These are phyloP conservation scores for Phyto melanocephala DNA, from an alignment of 2,888 invertebrate species.

Conservation along the genomic window DNA sequence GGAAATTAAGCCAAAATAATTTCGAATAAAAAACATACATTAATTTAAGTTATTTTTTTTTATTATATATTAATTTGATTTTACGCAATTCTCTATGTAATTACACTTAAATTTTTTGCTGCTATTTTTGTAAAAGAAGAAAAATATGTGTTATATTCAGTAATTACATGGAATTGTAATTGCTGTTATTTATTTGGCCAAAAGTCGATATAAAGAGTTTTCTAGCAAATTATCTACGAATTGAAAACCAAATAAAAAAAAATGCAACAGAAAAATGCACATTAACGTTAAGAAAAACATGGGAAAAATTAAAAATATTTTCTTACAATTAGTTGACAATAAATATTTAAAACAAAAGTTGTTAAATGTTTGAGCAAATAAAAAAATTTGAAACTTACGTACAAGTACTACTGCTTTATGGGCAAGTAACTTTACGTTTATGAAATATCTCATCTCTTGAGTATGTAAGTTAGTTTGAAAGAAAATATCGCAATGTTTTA, in stretches of 20 bases:
- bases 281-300: background rate
- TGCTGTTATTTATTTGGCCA: conserved; percentile 11
- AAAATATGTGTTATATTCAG: background rate
- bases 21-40: background rate
- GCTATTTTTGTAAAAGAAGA: background rate
- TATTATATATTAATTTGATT: conserved; percentile 14
- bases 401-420: too few relatives aligned
- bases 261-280: background rate
- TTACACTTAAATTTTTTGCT: conserved; percentile 10
- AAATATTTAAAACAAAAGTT: background rate
- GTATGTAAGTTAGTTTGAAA: too few relatives aligned
- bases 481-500: too few relatives aligned
- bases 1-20: background rate
- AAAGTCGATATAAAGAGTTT: background rate
- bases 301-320: background rate
- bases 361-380: too few relatives aligned
- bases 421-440: too few relatives aligned
- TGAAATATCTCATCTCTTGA: too few relatives aligned
- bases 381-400: too few relatives aligned
- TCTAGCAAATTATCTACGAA: background rate
- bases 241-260: background rate
- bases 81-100: conserved; percentile 51
- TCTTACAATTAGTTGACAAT: background rate
- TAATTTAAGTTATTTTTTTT: background rate
- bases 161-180: conserved; percentile 41